Evolutionary conservation across 53 echinoderm and acorn worm species (phyloP), one percentile per base, ranked within the genome.

Genomic region (Holothuria scabra): DNA sequence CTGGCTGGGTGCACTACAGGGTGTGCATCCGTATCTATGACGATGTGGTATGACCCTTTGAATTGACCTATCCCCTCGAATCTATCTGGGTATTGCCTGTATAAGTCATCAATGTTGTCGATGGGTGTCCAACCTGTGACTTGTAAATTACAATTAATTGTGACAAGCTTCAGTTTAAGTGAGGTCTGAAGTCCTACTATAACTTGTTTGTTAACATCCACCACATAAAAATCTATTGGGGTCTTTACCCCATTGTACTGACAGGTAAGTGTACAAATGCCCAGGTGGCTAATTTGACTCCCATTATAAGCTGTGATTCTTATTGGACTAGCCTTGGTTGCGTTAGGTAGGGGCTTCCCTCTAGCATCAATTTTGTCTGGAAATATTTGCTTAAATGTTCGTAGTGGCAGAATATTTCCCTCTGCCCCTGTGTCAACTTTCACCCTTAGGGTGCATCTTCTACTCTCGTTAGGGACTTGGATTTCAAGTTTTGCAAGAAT

Each of bases 281-380:
- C 35, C 35, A 35, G 6, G 35, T 35, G 6, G 35, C 35, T 35
- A 35, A 35, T 35, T 35, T 35, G 35, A 10, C 85, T 85, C n/a
- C 55, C 80, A 59, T 92, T 92, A 56, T 91, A 91, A 28, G 89
- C 88, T 34, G 81, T 89, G 34, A 89, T 63, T 13, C 66, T 38
- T 24, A 89, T 65, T 60, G 13, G 49, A 31, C 68, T 23, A 34
- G 10, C 34, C 61, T 34, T 71, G 48, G 82, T 46, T 55, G 34
- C 46, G 14, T 72, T 38, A 60, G n/a, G 31, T 20, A 49, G 35
- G 59, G 75, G 90, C n/a, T 63, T 57, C 12, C 90, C 74, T 46
- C 59, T 46, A 18, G 9, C 16, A 32, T 79, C 56, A 5, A 89
- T n/a, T 68, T 46, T 79, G 30, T 56, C 67, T 67, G 90, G 90